phyloP scores from a whole-genome alignment of 2,113 vertebrate genomes.

The Cynocephalus volans region DNA sequence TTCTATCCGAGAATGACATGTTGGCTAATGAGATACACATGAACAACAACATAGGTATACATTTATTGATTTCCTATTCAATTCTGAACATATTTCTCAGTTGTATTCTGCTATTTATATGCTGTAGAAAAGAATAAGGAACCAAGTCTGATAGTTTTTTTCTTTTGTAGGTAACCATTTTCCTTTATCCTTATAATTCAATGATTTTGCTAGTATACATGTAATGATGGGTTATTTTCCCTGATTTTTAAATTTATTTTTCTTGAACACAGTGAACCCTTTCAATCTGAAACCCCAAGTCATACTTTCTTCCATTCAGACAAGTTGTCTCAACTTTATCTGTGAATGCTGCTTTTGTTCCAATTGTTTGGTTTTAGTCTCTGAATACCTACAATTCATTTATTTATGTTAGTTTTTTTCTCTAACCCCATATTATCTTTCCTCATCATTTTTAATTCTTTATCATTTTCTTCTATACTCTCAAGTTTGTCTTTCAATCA shows the following conservation, averaged over 20 bases:
- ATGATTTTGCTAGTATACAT: neutral
- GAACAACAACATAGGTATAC: neutral
- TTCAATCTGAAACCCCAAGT: neutral
- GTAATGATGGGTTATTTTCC: neutral
- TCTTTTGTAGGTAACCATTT: neutral
- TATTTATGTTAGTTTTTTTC: neutral
- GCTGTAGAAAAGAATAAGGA: neutral
- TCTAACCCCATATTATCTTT: neutral
- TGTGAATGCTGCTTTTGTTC: neutral
- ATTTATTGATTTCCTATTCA: constrained; percentile 55
- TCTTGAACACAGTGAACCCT: neutral
- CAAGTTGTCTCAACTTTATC: neutral
- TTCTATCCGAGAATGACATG: constrained; percentile 39
- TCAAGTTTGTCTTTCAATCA: constrained; percentile 39
- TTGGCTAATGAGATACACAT: neutral
- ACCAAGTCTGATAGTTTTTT: neutral
- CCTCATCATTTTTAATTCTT: neutral
- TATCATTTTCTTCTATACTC: neutral
- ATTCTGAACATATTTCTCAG: neutral
- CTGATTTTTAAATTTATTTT: constrained; percentile 5
- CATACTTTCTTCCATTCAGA: neutral
- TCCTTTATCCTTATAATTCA: constrained; percentile 33
- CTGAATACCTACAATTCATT: neutral
- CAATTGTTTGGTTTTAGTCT: neutral
- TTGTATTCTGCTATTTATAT: constrained; percentile 29